Conservation (phyloP, 2,113 vertebrate genomes). For the Fukomys damarensis region DNA sequence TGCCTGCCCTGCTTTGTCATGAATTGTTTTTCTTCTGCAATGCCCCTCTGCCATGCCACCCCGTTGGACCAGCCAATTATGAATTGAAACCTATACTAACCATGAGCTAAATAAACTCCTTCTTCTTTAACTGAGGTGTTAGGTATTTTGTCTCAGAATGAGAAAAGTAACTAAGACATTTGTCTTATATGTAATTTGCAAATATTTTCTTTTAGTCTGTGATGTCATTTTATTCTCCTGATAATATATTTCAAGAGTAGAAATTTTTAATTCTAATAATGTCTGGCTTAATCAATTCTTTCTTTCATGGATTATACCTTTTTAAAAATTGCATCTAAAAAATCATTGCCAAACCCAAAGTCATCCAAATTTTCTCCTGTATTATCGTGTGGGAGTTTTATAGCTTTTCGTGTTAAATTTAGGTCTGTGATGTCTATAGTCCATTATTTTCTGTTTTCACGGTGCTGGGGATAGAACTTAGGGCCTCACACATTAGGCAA, state of each 20-base stretch:
- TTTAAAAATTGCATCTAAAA: neutral
- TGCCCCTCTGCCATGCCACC: neutral
- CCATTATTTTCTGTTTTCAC: neutral
- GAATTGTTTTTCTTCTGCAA: neutral
- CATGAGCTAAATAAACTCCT: neutral
- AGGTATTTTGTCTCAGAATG: neutral
- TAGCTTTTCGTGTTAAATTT: neutral
- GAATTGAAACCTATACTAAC: neutral
- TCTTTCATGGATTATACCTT: neutral
- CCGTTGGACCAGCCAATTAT: neutral
- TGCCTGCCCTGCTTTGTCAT: neutral
- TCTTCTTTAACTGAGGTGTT: neutral
- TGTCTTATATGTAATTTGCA: neutral
- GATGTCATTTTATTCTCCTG: neutral
- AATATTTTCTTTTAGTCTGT: neutral
- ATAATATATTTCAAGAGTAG: neutral
- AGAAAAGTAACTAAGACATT: neutral
- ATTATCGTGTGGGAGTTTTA: neutral
- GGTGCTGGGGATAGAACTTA: neutral
- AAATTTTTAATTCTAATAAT: neutral
- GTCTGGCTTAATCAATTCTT: neutral
- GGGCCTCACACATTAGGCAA: neutral
- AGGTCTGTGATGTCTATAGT: neutral
- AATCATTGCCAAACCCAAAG: neutral
- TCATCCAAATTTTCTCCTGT: neutral